Evolutionary conservation across 1,140 invertebrate species (phyloP), one percentile per base, ranked within the genome.

Genomic region (Drosophila biarmipes): DNA sequence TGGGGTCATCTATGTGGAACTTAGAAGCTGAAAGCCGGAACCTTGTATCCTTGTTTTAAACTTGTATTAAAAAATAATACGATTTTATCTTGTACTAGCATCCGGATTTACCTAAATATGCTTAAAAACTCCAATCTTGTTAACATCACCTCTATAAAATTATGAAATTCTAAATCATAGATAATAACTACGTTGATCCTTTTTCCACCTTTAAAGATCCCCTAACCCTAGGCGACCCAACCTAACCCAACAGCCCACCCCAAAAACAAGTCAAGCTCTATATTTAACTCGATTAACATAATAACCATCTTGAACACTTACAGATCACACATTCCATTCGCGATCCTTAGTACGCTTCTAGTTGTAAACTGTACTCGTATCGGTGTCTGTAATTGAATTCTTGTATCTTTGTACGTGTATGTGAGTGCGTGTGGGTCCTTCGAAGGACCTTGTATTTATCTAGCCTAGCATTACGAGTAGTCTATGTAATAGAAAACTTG

Each of bases 331-430:
- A 31, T 29, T 56, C 42, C 71, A 59, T 74, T 73, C 45, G 48
- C 73, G 63, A 68, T 76, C 56, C 31, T 48, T 81, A 61, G 62
- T 81, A 81, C 82, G 81, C 81, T 87, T 86, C 49, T 86, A 87
- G 81, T 64, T 85, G 64, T 85, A 77, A 78, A 77, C 46, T 71
- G 66, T 73, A 72, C 69, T 67, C 59, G 57, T 80, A 64, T 80
- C 72, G 76, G 57, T 59, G 77, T 81, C 74, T 77, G 85, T 75
- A 58, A 40, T 66, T 74, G 52, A 84, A 71, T 51, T 64, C 10
- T 67, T 77, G 61, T 53, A 85, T 81, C 67, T 69, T 66, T 58
- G 42, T 52, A 74, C 69, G 69, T 56, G 35, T 51, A 73, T 73
- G 57, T 84, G 63, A 52, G 58, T 76, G 58, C 35, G 57, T 55